phyloP scores from a whole-genome alignment of 92 coral and sea anemone species.

The Palythoa caribaeorum region DNA sequence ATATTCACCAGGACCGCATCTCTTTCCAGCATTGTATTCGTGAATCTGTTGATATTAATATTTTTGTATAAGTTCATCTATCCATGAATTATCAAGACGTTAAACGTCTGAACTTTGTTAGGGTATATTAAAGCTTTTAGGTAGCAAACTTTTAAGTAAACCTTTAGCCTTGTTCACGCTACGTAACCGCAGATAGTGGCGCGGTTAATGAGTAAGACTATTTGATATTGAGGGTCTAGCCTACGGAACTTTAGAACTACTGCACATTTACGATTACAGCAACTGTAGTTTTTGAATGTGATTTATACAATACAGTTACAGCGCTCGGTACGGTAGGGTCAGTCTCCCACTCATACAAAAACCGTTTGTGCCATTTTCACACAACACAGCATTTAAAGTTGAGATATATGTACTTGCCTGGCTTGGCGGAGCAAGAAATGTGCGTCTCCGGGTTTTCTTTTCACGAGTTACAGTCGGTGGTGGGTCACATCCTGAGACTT shows the following conservation, averaged over 20 bases:
- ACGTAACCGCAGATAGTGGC: conserved; percentile 1
- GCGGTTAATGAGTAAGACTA: neutral
- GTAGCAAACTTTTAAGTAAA: neutral
- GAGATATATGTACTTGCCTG: conserved; percentile 50
- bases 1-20: conserved; percentile 58
- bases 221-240: neutral
- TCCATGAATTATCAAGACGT: neutral
- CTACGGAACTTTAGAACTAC: neutral
- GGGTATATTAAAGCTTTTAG: neutral
- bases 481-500: conserved; percentile 13
- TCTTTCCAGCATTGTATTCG: conserved; percentile 63
- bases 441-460: conserved; percentile 32
- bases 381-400: conserved; percentile 3
- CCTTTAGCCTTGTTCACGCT: conserved; percentile 1
- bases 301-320: neutral
- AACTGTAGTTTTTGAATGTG: neutral
- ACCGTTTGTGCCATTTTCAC: neutral
- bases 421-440: conserved; percentile 50
- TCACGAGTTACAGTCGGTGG: conserved; percentile 48
- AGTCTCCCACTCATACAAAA: conserved; percentile 1
- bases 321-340: neutral
- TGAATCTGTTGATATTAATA: conserved; percentile 31
- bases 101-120: neutral
- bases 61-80: neutral
- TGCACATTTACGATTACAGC: neutral